Evolutionary conservation across 2,113 vertebrate genomes (phyloP).

Genomic region (Potamarius usumacintae): DNA sequence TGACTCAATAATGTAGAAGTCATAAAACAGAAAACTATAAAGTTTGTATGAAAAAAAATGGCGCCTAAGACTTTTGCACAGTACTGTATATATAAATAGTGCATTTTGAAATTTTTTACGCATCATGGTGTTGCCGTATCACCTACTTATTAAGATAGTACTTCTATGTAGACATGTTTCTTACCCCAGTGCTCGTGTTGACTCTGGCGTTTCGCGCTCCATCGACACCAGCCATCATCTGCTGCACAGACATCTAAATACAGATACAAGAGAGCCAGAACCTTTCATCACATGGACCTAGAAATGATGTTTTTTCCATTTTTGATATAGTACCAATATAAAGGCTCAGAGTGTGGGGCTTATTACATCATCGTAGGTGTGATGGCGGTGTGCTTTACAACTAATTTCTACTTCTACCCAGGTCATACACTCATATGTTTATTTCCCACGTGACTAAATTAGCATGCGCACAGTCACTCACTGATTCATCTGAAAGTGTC

Average conservation of each 20-base stretch:
- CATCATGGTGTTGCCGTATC: background rate
- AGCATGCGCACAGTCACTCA: background rate
- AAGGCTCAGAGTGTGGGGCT: background rate
- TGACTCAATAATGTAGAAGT: too few relatives aligned
- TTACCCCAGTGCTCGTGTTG: conserved; percentile 76
- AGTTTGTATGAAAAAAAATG: too few relatives aligned
- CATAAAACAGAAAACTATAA: too few relatives aligned
- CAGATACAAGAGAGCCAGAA: background rate
- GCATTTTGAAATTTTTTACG: background rate
- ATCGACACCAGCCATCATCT: conserved; percentile 78
- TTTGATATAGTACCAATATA: background rate
- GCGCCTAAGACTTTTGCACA: too few relatives aligned
- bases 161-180: conserved; percentile 5
- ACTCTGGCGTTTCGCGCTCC: conserved; percentile 73
- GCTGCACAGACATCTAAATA: conserved; percentile 76
- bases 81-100: background rate
- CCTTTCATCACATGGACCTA: background rate
- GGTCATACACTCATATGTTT: background rate
- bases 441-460: background rate
- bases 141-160: background rate
- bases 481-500: background rate
- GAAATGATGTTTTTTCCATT: background rate
- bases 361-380: background rate
- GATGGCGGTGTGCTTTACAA: background rate
- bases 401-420: background rate